Base-by-base conservation (phyloP, 2,797 vertebrate genomes). In the Zalophus californianus region DNA sequence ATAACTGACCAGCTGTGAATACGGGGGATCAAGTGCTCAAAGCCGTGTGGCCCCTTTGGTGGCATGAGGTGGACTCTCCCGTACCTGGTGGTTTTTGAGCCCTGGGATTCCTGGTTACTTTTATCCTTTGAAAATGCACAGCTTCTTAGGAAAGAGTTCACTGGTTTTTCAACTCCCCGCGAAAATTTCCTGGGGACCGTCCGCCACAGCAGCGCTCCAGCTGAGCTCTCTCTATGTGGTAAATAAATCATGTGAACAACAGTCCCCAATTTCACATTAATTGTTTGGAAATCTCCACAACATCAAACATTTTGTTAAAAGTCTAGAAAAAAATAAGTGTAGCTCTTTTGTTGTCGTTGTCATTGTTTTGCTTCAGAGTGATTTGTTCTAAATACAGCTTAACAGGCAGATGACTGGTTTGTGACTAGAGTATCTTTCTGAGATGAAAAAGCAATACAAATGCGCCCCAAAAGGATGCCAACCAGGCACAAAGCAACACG, bases 371-470 rank as follows among this genome's bases (percentile, higher is more conserved):
- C 98, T 98, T 98, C 92, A 97, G 98, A 98, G 98, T 98, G 56
- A 99, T 99, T 99, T 98, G 98, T 97, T 98, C 98, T 98, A 99
- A 99, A 99, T 98, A 98, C 98, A 98, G 98, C 98, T 98, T 98
- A 98, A 98, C 98, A 98, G 98, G 98, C 98, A 99, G 98, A 99
- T 98, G 98, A 99, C 95, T 98, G 98, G 98, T 98, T 98, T 99
- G 98, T 98, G 97, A 98, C 96, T 91, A 92, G 96, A 94, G 97
- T 90, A 93, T 98, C 98, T 98, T 98, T 98, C 97, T 80, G 98
- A 97, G 97, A 97, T 98, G 98, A 98, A 97, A 86, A 0, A 72
- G 0, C 82, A 93, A 78, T 97, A 97, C 91, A 98, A 98, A 98
- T 73, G 25, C 90, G 89, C 97, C 96, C 94, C 97, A 35, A 25